Evolutionary conservation across 1,140 invertebrate genomes (phyloP).

Genomic region (Pantala flavescens): DNA sequence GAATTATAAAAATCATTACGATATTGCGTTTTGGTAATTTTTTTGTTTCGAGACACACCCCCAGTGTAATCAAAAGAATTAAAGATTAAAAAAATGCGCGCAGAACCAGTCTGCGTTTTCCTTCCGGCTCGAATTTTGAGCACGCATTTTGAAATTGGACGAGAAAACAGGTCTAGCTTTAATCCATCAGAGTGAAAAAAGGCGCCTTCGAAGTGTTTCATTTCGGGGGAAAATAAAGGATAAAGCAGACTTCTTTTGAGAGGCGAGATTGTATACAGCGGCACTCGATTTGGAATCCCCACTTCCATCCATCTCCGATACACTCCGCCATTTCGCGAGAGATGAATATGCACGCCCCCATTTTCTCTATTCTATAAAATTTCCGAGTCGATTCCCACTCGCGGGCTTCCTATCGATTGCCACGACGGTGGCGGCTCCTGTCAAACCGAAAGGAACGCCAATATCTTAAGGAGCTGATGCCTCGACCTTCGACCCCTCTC

Average conservation of each 20-base stretch:
- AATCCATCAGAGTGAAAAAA: too few species aligned
- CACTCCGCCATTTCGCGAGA: neutral
- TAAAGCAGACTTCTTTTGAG: neutral
- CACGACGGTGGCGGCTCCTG: neutral
- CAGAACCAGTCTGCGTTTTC: too few species aligned
- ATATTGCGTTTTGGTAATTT: too few species aligned
- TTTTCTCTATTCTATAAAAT: conserved; percentile 2
- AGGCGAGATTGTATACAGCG: neutral
- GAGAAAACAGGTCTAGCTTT: too few species aligned
- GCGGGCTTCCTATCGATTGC: neutral
- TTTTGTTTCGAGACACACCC: too few species aligned
- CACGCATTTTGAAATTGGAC: too few species aligned
- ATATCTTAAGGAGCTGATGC: conserved; percentile 3
- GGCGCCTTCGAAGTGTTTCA: neutral
- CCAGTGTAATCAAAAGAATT: too few species aligned
- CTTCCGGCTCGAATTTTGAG: too few species aligned
- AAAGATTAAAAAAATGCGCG: too few species aligned
- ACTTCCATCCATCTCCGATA: neutral
- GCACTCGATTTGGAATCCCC: neutral
- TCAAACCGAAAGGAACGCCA: conserved; percentile 3
- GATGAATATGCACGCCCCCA: neutral
- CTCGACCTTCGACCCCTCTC: neutral
- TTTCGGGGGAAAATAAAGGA: neutral
- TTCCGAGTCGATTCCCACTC: neutral
- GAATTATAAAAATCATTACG: too few species aligned